Evolutionary conservation across 1,140 invertebrate genomes (phyloP), one percentile per base, ranked within the genome.

Genomic region (Leguminivora glycinivorella): DNA sequence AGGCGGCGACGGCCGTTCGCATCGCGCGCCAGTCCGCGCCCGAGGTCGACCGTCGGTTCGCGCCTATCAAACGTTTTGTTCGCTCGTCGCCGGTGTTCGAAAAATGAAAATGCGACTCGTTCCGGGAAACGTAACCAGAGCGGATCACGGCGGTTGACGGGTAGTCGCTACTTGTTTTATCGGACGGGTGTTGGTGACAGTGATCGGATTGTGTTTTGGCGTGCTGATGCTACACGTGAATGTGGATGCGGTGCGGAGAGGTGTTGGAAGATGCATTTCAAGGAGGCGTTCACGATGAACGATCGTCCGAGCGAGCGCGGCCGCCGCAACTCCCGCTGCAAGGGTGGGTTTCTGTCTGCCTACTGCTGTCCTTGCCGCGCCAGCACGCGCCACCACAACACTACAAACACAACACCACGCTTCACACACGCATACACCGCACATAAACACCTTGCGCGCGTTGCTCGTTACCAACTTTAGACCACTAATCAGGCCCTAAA

Each of bases 251-350:
- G 75, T 83, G 75, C 77, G 85, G 81, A 85, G 84, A 74, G 85
- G 78, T 79, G 79, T 87, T 73, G 82, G 89, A 91, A 91, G 87
- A 91, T 91, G 89, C 89, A 91, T 91, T 91, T 91, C 89, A 91
- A 90, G 83, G 89, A 91, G 87, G 85, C 89, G 81, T 89, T 91
- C 88, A 85, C 86, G 81, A 91, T 91, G 88, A 90, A 85, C 89
- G 85, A 91, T 89, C 88, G 86, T 87, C 85, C 88, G 81, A 88
- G 79, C 84, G 89, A 90, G 82, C 89, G 88, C 83, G 88, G 85
- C 82, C 89, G 87, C 79, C 88, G 89, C 87, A 89, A 90, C 86
- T 89, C 89, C 75, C 89, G 89, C 79, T 90, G 87, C 88, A 91
- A 89, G 86, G 89, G 89, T 91, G 81, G 83, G 89, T 91, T 83